Evolutionary conservation across 1,140 invertebrate species (phyloP).

Genomic region (Orius laevigatus): DNA sequence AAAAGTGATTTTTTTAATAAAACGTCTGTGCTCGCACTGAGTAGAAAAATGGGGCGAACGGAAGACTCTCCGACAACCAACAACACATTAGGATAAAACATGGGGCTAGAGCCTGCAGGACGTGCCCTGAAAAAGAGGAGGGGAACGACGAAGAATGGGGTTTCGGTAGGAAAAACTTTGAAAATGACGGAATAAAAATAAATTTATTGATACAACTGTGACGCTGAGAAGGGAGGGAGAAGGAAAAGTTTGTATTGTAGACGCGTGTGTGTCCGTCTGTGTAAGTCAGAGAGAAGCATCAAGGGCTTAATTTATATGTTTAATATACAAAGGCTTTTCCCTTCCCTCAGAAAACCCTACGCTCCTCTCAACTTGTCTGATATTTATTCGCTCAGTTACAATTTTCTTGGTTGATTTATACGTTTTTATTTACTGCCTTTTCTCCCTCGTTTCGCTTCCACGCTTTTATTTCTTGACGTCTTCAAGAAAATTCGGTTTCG

Average conservation of each 20-base stretch:
- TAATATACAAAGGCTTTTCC: constrained; percentile 7
- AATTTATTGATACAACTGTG: constrained; percentile 11
- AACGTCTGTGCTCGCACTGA: too few species aligned
- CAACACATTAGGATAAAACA: too few species aligned
- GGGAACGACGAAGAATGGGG: too few species aligned
- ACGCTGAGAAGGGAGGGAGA: not conserved
- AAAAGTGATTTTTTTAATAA: too few species aligned
- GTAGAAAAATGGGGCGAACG: too few species aligned
- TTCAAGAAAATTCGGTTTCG: too few species aligned
- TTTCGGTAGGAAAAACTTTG: constrained; percentile 3
- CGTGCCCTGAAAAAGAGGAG: too few species aligned
- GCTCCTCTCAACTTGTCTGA: not conserved
- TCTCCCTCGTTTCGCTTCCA: not conserved
- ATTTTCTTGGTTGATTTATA: too few species aligned
- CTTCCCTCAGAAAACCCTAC: not conserved
- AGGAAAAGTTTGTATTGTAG: constrained; percentile 1
- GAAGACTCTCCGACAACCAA: too few species aligned
- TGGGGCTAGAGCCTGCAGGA: too few species aligned
- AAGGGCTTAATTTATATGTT: constrained; percentile 8
- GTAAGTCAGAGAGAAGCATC: too few species aligned
- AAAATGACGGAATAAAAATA: constrained; percentile 13
- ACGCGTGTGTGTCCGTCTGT: not conserved
- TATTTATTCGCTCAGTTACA: too few species aligned
- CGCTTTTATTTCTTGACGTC: not conserved
- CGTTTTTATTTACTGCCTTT: not conserved